Conservation (phyloP, 2,888 invertebrate genomes). For the Horisme vitalbata region DNA sequence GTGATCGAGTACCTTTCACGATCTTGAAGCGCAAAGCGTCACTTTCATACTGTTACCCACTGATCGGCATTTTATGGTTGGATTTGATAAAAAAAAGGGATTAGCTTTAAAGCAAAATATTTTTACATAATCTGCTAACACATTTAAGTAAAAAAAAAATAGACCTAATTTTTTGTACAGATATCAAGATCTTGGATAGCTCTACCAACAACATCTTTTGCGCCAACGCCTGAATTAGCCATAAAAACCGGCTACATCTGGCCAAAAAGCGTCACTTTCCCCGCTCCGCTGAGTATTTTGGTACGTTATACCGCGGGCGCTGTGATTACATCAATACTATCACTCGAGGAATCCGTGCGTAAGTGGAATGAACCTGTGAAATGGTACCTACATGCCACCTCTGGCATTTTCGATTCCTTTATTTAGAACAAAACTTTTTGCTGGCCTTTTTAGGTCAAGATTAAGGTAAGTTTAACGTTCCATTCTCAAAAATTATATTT, state of each 20-base stretch:
- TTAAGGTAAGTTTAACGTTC: too few relatives aligned
- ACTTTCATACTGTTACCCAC: conserved; percentile 23
- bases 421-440: too few relatives aligned
- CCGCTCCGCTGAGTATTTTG: conserved; percentile 77
- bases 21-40: conserved; percentile 62
- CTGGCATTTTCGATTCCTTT: background rate
- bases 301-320: conserved; percentile 60
- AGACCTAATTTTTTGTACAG: too few relatives aligned
- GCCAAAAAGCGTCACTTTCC: conserved; percentile 69
- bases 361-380: conserved; percentile 56
- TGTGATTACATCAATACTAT: conserved; percentile 78
- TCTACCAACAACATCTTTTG: too few relatives aligned
- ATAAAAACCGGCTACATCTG: conserved; percentile 3
- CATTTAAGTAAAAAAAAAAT: too few relatives aligned
- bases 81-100: conserved; percentile 7
- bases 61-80: conserved; percentile 16
- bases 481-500: too few relatives aligned
- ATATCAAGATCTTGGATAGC: too few relatives aligned
- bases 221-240: too few relatives aligned
- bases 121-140: too few relatives aligned
- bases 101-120: too few relatives aligned
- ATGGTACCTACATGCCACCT: conserved; percentile 29
- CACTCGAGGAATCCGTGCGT: conserved; percentile 55
- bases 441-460: too few relatives aligned
- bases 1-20: conserved; percentile 79